A percentile compares a stretch with the other conserved stretches of the same genome.
phyloP scores from a whole-genome alignment of 2,113 vertebrate species.

The Nibea coibor region DNA sequence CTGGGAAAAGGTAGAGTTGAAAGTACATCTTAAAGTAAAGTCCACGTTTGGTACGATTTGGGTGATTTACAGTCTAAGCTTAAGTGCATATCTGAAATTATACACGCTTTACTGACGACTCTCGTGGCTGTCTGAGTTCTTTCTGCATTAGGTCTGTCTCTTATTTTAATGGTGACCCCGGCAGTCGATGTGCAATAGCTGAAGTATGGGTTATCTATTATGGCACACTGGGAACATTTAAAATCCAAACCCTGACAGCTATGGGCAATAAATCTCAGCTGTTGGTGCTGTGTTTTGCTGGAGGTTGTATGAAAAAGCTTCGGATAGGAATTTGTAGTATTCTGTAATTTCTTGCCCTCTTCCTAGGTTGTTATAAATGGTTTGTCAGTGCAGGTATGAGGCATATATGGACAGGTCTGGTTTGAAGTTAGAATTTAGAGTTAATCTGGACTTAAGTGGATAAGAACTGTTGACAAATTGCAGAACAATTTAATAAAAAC shows the following conservation, averaged over 20 bases:
- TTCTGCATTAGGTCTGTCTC: not conserved
- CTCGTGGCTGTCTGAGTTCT: not conserved
- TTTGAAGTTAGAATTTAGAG: not conserved
- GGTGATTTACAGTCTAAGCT: not conserved
- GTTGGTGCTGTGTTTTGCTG: not conserved
- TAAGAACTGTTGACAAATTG: too few species aligned
- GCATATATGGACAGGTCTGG: not conserved
- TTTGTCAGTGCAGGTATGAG: not conserved
- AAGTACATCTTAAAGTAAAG: not conserved
- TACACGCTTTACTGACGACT: not conserved
- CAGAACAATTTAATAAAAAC: too few species aligned
- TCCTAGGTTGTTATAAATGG: not conserved
- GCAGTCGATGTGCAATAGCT: not conserved
- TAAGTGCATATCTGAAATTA: slow-evolving; percentile 2
- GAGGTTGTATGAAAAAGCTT: not conserved
- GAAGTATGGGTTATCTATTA: not conserved
- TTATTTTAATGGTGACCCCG: not conserved
- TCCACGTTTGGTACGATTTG: slow-evolving; percentile 4
- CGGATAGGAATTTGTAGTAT: not conserved
- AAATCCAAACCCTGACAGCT: not conserved
- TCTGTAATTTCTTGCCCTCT: not conserved
- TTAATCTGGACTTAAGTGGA: too few species aligned
- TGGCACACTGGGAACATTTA: not conserved
- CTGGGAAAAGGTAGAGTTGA: too few species aligned
- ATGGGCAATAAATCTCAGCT: not conserved